These are phyloP conservation scores for Leucania comma DNA, from an alignment of 2,888 invertebrate species.

Conservation along the genomic window DNA sequence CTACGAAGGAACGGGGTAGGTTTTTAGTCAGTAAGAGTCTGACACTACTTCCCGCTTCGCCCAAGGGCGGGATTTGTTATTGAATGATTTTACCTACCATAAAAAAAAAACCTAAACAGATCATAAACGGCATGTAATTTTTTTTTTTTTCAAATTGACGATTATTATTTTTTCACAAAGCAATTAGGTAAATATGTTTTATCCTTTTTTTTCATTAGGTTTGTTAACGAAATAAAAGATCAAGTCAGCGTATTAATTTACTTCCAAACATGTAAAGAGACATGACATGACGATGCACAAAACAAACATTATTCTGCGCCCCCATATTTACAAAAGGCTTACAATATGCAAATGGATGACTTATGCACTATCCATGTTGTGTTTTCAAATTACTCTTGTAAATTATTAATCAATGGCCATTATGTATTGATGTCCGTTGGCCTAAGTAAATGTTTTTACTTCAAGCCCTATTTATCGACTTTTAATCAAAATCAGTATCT, in stretches of 20 bases:
- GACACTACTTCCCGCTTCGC: too few relatives aligned
- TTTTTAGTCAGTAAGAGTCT: too few relatives aligned
- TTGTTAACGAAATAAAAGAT: not conserved
- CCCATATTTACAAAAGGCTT: not conserved
- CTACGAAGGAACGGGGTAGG: too few relatives aligned
- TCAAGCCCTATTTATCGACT: not conserved
- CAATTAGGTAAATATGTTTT: too few relatives aligned
- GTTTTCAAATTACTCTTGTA: conserved; percentile 22
- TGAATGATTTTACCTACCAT: too few relatives aligned
- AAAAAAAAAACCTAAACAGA: too few relatives aligned
- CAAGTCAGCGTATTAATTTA: not conserved
- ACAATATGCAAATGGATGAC: conserved; percentile 25
- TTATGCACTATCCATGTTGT: conserved; percentile 1
- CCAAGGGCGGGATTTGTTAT: too few relatives aligned
- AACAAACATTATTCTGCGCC: not conserved
- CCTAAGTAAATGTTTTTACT: conserved; percentile 33
- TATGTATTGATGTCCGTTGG: conserved; percentile 12
- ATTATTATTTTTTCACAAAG: too few relatives aligned
- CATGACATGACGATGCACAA: not conserved
- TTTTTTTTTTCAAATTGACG: too few relatives aligned
- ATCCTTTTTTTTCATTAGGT: too few relatives aligned
- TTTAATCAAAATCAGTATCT: not conserved
- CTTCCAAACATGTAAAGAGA: not conserved
- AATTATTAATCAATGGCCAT: conserved; percentile 32
- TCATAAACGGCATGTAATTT: too few relatives aligned